Percentiles rank a stretch among this genome's conserved stretches.
Conservation (phyloP, 2,888 invertebrate species). For the Hirtodrosophila duncani region DNA sequence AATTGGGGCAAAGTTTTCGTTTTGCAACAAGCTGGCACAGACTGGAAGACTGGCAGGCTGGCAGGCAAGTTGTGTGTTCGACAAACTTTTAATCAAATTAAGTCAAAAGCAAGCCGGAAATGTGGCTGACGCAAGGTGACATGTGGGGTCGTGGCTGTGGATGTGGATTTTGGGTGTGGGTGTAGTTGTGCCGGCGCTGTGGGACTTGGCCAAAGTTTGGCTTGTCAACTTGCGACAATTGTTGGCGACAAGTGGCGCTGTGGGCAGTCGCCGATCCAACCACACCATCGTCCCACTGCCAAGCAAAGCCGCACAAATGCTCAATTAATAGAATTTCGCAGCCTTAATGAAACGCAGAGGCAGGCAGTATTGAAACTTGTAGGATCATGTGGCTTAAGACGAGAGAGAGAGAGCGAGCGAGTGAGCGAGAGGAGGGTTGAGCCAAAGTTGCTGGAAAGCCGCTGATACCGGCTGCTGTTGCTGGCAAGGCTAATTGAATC, state of each 20-base stretch:
- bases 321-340: conserved; percentile 67
- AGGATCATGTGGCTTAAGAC: conserved; percentile 57
- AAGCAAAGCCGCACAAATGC: conserved; percentile 59
- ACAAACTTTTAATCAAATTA: conserved; percentile 70
- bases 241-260: conserved; percentile 51
- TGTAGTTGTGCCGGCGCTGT: background rate
- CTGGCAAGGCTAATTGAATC: conserved; percentile 61
- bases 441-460: conserved; percentile 8
- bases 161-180: background rate
- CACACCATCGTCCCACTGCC: background rate
- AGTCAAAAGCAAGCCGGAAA: conserved; percentile 57
- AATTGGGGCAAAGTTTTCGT: too few relatives aligned
- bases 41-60: too few relatives aligned
- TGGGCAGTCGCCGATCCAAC: conserved; percentile 39
- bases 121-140: conserved; percentile 63
- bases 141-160: conserved; percentile 33
- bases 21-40: too few relatives aligned
- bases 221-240: conserved; percentile 54
- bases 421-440: too few relatives aligned
- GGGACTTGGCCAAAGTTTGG: conserved; percentile 36
- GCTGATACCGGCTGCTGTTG: conserved; percentile 7
- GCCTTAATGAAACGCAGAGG: conserved; percentile 56
- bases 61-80: conserved; percentile 13
- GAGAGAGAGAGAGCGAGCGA: too few relatives aligned
- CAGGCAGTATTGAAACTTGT: conserved; percentile 29